A percentile compares a stretch with the other conserved stretches of the same genome.
Conservation (phyloP, 2,888 invertebrate species). For the Lepidocyrtinus sp. region DNA sequence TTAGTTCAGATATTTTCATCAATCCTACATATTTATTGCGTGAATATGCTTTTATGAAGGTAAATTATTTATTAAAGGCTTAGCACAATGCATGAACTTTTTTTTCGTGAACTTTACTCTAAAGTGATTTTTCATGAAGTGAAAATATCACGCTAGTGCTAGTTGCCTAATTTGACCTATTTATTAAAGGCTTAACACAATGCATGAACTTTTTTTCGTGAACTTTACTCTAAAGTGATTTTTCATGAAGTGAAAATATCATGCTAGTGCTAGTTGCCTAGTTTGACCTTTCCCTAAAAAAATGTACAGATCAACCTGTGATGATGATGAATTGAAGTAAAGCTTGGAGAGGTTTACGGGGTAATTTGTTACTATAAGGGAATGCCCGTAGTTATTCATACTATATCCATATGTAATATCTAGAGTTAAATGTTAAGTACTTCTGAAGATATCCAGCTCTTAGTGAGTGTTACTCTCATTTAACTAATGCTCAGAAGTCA, state of each 20-base stretch:
- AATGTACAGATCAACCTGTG: too few species aligned
- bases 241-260: neutral
- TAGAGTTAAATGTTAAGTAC: too few species aligned
- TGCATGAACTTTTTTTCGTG: neutral
- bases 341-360: too few species aligned
- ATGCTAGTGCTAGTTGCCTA: neutral
- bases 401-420: too few species aligned
- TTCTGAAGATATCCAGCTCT: too few species aligned
- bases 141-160: neutral
- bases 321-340: too few species aligned
- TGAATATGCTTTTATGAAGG: neutral
- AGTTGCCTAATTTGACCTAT: neutral
- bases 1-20: neutral
- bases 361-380: too few species aligned
- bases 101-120: too few species aligned
- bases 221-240: neutral
- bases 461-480: too few species aligned
- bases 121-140: neutral
- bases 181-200: neutral
- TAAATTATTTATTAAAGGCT: neutral
- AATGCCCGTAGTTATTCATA: too few species aligned
- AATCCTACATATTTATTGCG: neutral
- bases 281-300: neutral
- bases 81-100: neutral
- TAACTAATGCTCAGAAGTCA: too few species aligned